These are phyloP conservation scores for Lindbergichthys nudifrons DNA, from an alignment of 2,797 vertebrate species.

Conservation along the genomic window DNA sequence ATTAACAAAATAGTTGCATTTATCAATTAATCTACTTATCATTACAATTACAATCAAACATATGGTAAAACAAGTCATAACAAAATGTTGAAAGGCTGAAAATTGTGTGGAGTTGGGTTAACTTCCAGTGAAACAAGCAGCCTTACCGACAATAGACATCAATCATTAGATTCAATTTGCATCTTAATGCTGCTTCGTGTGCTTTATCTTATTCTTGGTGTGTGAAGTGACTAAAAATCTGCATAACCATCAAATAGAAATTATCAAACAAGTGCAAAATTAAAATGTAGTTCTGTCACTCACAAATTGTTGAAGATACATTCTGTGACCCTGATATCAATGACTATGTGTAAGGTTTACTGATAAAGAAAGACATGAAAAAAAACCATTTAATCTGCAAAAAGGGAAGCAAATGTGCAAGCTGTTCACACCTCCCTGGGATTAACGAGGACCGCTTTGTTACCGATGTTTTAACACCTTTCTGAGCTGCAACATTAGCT, in stretches of 20 bases:
- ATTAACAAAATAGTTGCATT: not conserved
- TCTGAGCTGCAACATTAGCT: conserved; percentile 46
- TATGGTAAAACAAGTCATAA: not conserved
- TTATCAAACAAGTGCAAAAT: conserved; percentile 14
- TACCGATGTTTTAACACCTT: conserved; percentile 60
- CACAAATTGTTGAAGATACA: not conserved
- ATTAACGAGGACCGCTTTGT: conserved; percentile 39
- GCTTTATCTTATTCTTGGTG: not conserved
- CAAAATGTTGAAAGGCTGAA: not conserved
- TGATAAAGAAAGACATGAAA: conserved; percentile 36
- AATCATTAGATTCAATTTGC: not conserved
- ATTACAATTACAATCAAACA: not conserved
- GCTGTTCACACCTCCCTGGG: conserved; percentile 65
- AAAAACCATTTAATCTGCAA: conserved; percentile 38
- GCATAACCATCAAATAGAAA: conserved; percentile 1
- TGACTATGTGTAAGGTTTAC: conserved; percentile 31
- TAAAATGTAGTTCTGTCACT: conserved; percentile 19
- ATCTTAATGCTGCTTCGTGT: not conserved
- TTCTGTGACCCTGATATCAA: conserved; percentile 1
- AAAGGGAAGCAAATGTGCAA: conserved; percentile 44
- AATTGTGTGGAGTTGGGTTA: not conserved
- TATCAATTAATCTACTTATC: not conserved
- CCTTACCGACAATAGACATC: not conserved
- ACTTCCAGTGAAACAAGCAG: not conserved
- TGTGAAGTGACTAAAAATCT: not conserved